Percentiles rank a stretch among this genome's conserved stretches.
These are phyloP conservation scores for Aselliscus stoliczkanus DNA, from an alignment of 2,797 vertebrate species.

Conservation along the genomic window DNA sequence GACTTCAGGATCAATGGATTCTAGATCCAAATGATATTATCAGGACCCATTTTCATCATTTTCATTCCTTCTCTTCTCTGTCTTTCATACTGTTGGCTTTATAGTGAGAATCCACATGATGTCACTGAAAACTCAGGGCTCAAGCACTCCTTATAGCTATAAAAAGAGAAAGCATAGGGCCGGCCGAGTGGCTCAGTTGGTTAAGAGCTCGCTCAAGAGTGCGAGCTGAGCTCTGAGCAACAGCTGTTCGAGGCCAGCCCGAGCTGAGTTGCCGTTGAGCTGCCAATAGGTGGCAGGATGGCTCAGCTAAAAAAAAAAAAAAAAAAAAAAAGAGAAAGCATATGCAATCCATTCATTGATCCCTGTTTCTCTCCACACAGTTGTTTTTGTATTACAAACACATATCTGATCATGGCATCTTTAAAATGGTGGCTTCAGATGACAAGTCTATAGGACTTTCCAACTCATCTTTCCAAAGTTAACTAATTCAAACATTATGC, in stretches of 20 bases:
- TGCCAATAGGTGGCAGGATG: too few relatives aligned
- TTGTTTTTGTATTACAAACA: not conserved
- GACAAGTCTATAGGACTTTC: not conserved
- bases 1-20: not conserved
- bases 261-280: too few relatives aligned
- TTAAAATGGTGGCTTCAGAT: not conserved
- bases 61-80: not conserved
- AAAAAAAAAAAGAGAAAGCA: not conserved
- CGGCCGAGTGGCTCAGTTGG: too few relatives aligned
- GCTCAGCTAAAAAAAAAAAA: too few relatives aligned
- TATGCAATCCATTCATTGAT: not conserved
- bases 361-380: not conserved
- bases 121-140: not conserved
- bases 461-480: not conserved
- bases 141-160: not conserved
- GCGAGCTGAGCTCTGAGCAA: too few relatives aligned
- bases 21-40: not conserved
- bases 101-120: not conserved
- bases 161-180: not conserved
- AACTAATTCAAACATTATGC: not conserved
- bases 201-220: too few relatives aligned
- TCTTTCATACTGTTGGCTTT: not conserved
- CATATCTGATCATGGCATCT: not conserved
- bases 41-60: not conserved
- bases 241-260: too few relatives aligned